Evolutionary conservation across 2,797 vertebrate genomes (phyloP), one percentile per base, ranked within the genome.

Genomic region (Cirrhinus molitorella): DNA sequence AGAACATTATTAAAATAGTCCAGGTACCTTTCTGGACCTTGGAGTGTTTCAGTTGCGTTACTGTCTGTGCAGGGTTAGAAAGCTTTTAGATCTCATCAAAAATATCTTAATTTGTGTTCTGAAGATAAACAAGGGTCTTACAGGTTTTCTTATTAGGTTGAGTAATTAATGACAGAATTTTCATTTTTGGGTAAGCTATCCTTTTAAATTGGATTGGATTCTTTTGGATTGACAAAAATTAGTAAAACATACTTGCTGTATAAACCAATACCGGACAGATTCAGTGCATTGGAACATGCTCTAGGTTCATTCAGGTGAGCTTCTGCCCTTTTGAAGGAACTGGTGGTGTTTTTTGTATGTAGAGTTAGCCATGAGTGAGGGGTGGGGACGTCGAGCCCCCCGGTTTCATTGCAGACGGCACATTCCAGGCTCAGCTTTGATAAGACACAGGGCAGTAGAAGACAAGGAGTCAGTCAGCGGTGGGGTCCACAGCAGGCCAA

Each of bases 401-500:
- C 19, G 34, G 25, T 83, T 85, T 83, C 83, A 80, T 85, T 83
- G 65, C 82, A 86, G 85, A 86, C 86, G n/a, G 47, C 82, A 85
- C 87, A 90, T 88, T 88, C 87, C 87, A 86, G 75, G 49, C 79
- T 67, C 75, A 74, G 65, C 45, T 66, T 85, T 88, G 87, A 88
- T 87, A 89, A 88, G 87, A 89, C 85, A 86, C 88, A 85, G 84
- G 84, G 80, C 84, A 72, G 83, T 45, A 66, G 49, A 59, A 82
- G 85, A 79, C 80, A 87, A 85, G 87, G 85, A 88, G 87, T 89
- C 84, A 85, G 81, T 85, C 83, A 85, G 84, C 82, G 73, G 81
- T 84, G 78, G 77, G 84, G 81, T 89, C 71, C 85, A 79, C 81
- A 81, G 65, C 85, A 73, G 85, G 87, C 83, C 82, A 89, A 86